Percentiles rank a stretch among this genome's conserved stretches.
Conservation (phyloP, 2,797 vertebrate genomes). For the Ctenosaura bakeri region DNA sequence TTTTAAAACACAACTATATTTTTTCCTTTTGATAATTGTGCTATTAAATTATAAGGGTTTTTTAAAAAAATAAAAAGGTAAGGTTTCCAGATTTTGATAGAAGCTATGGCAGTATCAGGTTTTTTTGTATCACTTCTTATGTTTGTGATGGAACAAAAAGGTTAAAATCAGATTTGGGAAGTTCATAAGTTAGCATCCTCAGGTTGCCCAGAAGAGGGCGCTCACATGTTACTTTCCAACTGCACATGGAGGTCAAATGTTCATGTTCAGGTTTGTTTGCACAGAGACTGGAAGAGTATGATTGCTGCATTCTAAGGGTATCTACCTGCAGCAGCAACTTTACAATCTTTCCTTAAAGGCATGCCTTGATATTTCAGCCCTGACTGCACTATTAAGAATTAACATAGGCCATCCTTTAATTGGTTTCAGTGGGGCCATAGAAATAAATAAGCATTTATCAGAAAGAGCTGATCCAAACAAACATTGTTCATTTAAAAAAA, state of each 20-base stretch:
- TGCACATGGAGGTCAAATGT: constrained; percentile 14
- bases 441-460: constrained; percentile 26
- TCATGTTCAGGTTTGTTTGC: constrained; percentile 27
- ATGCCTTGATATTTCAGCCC: background rate
- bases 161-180: background rate
- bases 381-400: constrained; percentile 23
- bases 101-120: background rate
- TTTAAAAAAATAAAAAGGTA: background rate
- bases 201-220: constrained; percentile 79
- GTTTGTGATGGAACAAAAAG: background rate
- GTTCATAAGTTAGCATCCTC: constrained; percentile 58
- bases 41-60: background rate
- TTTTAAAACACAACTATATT: rapidly evolving
- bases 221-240: constrained; percentile 52
- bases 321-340: constrained; percentile 17
- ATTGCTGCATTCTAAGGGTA: constrained; percentile 10
- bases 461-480: constrained; percentile 14
- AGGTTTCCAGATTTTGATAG: background rate
- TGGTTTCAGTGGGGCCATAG: constrained; percentile 24
- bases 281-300: background rate
- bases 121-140: background rate
- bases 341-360: background rate
- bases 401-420: background rate
- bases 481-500: constrained; percentile 11
- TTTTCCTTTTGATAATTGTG: background rate